phyloP scores from a whole-genome alignment of 2,888 invertebrate species.

The Eubasilissa splendida region DNA sequence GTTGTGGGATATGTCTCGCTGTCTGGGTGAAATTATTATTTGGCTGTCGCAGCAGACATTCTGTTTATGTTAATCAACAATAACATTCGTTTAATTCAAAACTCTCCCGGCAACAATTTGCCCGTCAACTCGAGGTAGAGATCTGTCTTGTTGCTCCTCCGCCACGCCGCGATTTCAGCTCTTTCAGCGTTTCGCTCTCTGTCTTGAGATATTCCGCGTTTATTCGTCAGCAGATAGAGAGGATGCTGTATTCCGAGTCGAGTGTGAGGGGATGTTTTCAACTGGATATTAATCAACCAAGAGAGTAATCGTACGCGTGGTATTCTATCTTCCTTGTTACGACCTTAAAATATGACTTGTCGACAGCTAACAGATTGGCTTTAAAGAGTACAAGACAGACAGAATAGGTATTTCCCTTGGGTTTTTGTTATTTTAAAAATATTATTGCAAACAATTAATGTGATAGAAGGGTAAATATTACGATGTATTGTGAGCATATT shows the following conservation, averaged over 20 bases:
- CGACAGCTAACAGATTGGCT: slow-evolving; percentile 6
- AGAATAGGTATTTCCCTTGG: too few species aligned
- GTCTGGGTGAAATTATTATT: too few species aligned
- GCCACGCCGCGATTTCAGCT: neutral
- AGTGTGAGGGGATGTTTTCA: neutral
- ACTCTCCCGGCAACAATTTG: neutral
- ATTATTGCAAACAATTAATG: too few species aligned
- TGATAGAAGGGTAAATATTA: too few species aligned
- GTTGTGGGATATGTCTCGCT: too few species aligned
- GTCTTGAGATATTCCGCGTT: slow-evolving; percentile 13
- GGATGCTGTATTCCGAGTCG: neutral
- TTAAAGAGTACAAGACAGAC: neutral
- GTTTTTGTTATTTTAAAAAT: too few species aligned
- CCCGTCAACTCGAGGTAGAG: neutral
- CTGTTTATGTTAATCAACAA: neutral
- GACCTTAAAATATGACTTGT: slow-evolving; percentile 13
- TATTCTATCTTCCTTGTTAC: neutral
- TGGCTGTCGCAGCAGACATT: too few species aligned
- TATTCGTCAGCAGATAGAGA: slow-evolving; percentile 15
- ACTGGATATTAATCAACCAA: slow-evolving; percentile 19
- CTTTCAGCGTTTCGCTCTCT: neutral
- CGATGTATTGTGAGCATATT: too few species aligned
- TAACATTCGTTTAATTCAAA: slow-evolving; percentile 6
- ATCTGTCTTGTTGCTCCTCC: slow-evolving; percentile 2
- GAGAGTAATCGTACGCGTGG: neutral